Base-by-base conservation (phyloP, 2,797 vertebrate species). In the Microcaecilia unicolor region DNA sequence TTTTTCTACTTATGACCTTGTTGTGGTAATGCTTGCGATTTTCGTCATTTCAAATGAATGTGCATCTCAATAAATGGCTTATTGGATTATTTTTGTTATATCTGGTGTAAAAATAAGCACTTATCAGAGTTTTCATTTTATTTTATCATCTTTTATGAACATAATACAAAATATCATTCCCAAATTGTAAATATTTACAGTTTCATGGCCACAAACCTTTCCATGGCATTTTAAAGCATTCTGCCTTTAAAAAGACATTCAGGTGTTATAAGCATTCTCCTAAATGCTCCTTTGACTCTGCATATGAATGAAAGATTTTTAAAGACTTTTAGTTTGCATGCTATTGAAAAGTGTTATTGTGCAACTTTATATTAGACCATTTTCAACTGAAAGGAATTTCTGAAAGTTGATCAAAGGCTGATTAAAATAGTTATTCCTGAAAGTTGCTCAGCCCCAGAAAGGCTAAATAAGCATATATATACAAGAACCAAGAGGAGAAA, bases 121-220 rank as follows among this genome's bases (percentile, higher is more conserved):
- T n/a, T n/a, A n/a, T n/a, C 58, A 64, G 48, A 47, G 15, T 28
- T 35, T 59, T 56, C 10, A 40, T 56, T 70, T 73, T 71, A 74
- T 70, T n/a, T 76, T 59, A 13, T 68, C 44, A 47, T 69, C 50
- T 62, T 69, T 66, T 80, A 74, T 68, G 71, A 76, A 76, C 62
- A 74, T 74, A 65, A 78, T 82, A 82, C 51, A 80, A 85, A 84
- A 83, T 75, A 67, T 59, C 74, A 38, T 76, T 74, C 74, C 74
- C 53, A 81, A 83, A 70, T 56, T 64, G 58, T 50, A 77, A 74
- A 43, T 76, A 75, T 82, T 68, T 78, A 76, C 65, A 79, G 22
- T 62, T 67, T 72, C 57, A 71, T 78, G 69, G 64, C 48, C 81
- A 58, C 61, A 73, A 76, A 64, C 60, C 65, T 67, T 77, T 72